Evolutionary conservation across 2,113 vertebrate genomes (phyloP).

Genomic region (Helogale parvula): DNA sequence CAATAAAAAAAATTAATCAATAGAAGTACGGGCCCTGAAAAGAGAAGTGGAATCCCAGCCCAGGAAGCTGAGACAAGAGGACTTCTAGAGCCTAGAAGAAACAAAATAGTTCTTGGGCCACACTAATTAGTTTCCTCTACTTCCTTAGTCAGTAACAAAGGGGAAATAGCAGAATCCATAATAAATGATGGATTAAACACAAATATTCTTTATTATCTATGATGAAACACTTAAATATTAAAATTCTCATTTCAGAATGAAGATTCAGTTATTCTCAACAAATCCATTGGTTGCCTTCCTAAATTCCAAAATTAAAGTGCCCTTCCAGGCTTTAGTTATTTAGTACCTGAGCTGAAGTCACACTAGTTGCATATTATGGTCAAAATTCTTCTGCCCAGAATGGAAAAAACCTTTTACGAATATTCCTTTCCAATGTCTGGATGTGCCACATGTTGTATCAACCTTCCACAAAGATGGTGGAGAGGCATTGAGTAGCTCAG

Average conservation of each 20-base stretch:
- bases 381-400: neutral
- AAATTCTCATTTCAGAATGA: slow-evolving; percentile 40
- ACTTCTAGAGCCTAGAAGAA: slow-evolving; percentile 36
- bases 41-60: neutral
- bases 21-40: neutral
- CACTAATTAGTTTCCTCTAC: neutral
- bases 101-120: neutral
- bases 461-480: neutral
- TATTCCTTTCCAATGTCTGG: neutral
- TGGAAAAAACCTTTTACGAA: slow-evolving; percentile 30
- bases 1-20: too few species aligned
- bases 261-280: neutral
- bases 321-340: slow-evolving; percentile 2
- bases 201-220: slow-evolving; percentile 14
- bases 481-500: too few species aligned
- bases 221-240: slow-evolving; percentile 28
- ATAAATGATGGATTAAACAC: neutral
- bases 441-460: neutral
- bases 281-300: slow-evolving; percentile 35
- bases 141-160: slow-evolving; percentile 4
- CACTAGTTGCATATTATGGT: neutral
- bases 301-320: slow-evolving; percentile 37
- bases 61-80: neutral
- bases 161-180: neutral
- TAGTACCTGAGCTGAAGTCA: neutral